Evolutionary conservation across 37 sponge, comb jelly and placozoan genomes (phyloP), one percentile per base, ranked within the genome.

Genomic region (Spongilla lacustris): DNA sequence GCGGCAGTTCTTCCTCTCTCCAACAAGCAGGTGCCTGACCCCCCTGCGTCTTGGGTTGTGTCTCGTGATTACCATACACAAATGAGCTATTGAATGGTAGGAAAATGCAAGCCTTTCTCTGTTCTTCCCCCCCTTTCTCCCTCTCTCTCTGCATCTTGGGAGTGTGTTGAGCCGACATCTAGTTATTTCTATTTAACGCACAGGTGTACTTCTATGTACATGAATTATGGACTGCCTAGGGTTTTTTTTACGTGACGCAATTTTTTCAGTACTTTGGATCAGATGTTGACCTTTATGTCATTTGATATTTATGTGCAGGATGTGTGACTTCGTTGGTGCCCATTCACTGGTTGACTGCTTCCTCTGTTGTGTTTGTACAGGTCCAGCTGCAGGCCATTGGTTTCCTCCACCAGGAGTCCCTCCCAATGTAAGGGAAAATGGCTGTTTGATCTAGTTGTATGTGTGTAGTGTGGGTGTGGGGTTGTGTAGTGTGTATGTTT

Each of bases 21-120:
- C 76, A 35, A 25, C 76, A 75, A 75, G 76, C 76, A 75, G 76
- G 76, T 75, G 76, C 76, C 76, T 75, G 36, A 29, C 73, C 29
- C 73, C 73, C 6, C 73, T 32, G 31, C 73, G 58, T 58, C 58
- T 58, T 58, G 58, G 58, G 58, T 58, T 58, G 58, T 58, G 58
- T 58, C 58, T 58, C 58, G 58, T 58, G 58, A 58, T 58, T 58
- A 58, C 58, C 58, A 58, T 58, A 58, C 58, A 58, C 58, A 58
- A 58, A 58, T 58, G 58, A 58, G 19, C 58, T 58, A 58, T 58
- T 58, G 11, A 58, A 58, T 58, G 58, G 58, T 58, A 58, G 58
- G 58, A 58, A 34, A 37, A 35, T 34, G 35, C n/a, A 37, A n/a
- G 36, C 35, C 35, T 25, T 30, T 35, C 76, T 24, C 35, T n/a